phyloP scores from a whole-genome alignment of 35 echinoderm and acorn worm species.

The Patiria miniata region DNA sequence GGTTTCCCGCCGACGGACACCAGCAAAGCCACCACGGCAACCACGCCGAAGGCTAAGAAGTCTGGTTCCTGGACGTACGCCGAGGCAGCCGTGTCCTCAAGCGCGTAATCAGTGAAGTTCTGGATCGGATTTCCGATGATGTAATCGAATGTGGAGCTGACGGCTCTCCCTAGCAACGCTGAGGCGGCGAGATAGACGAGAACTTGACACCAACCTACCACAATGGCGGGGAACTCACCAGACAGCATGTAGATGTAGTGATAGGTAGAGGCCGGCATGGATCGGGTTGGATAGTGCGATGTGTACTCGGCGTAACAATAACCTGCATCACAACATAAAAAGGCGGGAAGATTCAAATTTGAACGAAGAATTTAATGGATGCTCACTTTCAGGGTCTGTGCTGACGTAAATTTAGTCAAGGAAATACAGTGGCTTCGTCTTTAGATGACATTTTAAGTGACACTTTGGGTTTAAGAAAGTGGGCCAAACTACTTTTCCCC shows the following conservation, averaged over 20 bases:
- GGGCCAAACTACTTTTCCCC: no score
- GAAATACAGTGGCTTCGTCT: no score
- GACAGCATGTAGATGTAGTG: constrained; percentile 47
- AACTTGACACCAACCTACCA: constrained; percentile 37
- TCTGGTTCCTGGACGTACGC: constrained; percentile 8
- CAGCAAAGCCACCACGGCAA: neutral
- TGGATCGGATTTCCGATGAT: neutral
- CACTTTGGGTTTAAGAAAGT: no score
- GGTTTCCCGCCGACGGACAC: constrained; percentile 28
- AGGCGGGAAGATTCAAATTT: no score
- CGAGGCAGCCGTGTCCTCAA: neutral
- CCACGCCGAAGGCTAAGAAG: constrained; percentile 14
- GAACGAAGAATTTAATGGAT: no score
- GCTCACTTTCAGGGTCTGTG: no score
- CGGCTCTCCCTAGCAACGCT: constrained; percentile 2
- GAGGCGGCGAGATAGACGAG: neutral
- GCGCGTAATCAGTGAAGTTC: neutral
- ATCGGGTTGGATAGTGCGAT: constrained; percentile 22
- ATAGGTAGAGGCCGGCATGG: neutral
- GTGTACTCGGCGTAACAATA: constrained; percentile 50
- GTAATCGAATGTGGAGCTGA: constrained; percentile 43
- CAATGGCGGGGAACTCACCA: constrained; percentile 36
- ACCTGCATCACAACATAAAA: constrained; percentile 15
- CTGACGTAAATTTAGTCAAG: no score
- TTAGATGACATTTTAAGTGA: no score